Evolutionary conservation across 2,113 vertebrate genomes (phyloP), one percentile per base, ranked within the genome.

Genomic region (Channa argus): DNA sequence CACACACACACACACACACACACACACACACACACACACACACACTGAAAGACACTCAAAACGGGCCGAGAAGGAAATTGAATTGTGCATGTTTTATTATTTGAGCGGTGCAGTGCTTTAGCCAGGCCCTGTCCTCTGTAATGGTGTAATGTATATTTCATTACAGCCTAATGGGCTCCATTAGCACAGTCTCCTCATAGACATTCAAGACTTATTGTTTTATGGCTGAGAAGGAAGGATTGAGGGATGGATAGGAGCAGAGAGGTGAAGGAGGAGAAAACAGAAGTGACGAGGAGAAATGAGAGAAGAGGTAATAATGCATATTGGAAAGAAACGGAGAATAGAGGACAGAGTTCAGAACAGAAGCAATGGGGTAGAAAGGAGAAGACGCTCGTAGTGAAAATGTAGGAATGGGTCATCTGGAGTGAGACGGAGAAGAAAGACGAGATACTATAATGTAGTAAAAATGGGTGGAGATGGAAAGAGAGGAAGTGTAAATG

Each of bases 31-130:
- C 72, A 77, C 72, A 77, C 56, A 77, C 63, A 71, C 69, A 68
- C 71, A 73, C 41, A 76, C 66, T 69, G 77, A 78, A 87, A 88
- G 91, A 90, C 86, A 93, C 89, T 90, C 87, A 88, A 88, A 91
- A 89, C 71, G 70, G 89, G 69, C 84, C 49, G 46, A 87, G 89
- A 87, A 86, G 89, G 88, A 95, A 93, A 93, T 92, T 93, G 87
- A 96, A 91, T 88, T 93, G 85, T 94, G 94, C 95, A 96, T 96
- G 96, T 95, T 95, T 94, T 94, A 93, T 92, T 88, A 92, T 92
- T 90, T 90, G 86, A 93, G 91, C 91, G 85, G 88, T 91, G 89
- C 92, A 93, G 93, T 91, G 89, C 89, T 93, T 88, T 82, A 92
- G 91, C 89, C 78, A 67, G 68, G 85, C 87, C 90, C 80, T 60